Conservation (phyloP, 2,797 vertebrate species). For the Sebastes hubbsi region DNA sequence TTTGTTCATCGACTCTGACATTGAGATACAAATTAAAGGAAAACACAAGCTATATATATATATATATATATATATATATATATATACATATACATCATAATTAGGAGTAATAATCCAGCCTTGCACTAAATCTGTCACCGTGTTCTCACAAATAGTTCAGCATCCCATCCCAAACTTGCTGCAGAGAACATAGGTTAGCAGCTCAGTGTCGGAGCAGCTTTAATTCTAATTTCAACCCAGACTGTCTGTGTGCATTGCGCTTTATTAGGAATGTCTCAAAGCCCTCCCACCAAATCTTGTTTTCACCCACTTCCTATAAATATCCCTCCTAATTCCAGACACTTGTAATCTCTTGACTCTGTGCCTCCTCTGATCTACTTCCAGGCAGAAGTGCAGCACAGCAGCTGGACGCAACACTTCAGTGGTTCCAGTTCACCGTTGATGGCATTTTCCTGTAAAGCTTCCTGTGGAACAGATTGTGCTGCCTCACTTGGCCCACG, state of each 20-base stretch:
- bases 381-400: neutral
- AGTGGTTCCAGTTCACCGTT: neutral
- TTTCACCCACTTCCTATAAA: neutral
- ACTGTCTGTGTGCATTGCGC: neutral
- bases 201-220: slow-evolving; percentile 5
- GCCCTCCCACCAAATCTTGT: slow-evolving; percentile 3
- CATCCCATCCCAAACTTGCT: neutral
- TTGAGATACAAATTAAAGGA: neutral
- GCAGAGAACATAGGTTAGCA: neutral
- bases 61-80: no score
- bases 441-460: slow-evolving; percentile 33
- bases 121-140: neutral
- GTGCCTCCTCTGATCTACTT: slow-evolving; percentile 2
- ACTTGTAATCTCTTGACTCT: slow-evolving; percentile 4
- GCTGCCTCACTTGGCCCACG: slow-evolving; percentile 1
- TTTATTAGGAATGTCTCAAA: neutral
- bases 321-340: neutral
- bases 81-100: neutral
- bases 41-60: neutral
- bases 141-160: neutral
- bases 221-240: neutral
- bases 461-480: slow-evolving; percentile 8
- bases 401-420: slow-evolving; percentile 21
- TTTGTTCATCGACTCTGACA: neutral
- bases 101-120: neutral